Conservation (phyloP, 2,888 invertebrate species). For the Cantharis lateralis region DNA sequence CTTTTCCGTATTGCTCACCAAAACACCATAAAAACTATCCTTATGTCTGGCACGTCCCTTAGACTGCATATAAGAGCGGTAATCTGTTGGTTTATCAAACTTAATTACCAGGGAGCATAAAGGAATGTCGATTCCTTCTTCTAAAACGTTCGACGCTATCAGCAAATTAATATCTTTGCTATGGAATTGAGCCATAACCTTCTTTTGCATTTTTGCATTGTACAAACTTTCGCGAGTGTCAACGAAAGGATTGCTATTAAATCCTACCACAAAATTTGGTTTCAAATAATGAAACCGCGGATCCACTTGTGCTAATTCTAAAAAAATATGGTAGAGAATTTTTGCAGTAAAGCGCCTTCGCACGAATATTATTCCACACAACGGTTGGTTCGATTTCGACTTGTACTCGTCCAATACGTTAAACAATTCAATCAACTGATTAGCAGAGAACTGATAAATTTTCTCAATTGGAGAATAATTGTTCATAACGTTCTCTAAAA, state of each 20-base stretch:
- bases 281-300: conserved; percentile 63
- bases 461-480: conserved; percentile 52
- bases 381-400: conserved; percentile 54
- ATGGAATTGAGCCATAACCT: conserved; percentile 62
- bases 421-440: conserved; percentile 68
- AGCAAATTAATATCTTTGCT: conserved; percentile 67
- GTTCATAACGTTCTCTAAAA: conserved; percentile 61
- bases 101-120: conserved; percentile 80
- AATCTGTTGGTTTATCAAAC: conserved; percentile 72
- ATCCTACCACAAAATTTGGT: conserved; percentile 77
- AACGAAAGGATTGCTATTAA: conserved; percentile 62
- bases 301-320: conserved; percentile 57
- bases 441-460: conserved; percentile 65
- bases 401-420: conserved; percentile 64
- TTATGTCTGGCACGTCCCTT: conserved; percentile 83
- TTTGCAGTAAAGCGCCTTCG: conserved; percentile 76
- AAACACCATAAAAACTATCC: conserved; percentile 64
- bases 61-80: conserved; percentile 85
- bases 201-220: conserved; percentile 57
- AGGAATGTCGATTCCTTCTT: conserved; percentile 88
- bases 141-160: conserved; percentile 79
- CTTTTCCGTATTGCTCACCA: conserved; percentile 55
- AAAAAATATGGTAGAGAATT: conserved; percentile 70
- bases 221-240: conserved; percentile 62
- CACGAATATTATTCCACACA: conserved; percentile 76